Evolutionary conservation across 2,888 invertebrate genomes (phyloP), one percentile per base, ranked within the genome.

Genomic region (Phengaris arion): DNA sequence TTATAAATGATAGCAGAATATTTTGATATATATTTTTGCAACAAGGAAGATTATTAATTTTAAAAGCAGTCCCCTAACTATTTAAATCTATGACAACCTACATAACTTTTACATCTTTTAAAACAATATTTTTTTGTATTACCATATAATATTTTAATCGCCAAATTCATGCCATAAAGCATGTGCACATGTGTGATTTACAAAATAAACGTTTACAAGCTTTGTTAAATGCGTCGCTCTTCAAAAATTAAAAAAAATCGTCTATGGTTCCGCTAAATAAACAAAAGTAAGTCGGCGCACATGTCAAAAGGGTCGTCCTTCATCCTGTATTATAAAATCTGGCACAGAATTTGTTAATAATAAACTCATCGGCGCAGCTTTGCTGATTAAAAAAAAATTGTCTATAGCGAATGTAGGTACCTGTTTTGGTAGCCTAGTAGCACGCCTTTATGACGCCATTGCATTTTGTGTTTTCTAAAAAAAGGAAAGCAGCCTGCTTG

Each of bases 301-400:
- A 91, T 92, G 92, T 87, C 80, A 82, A 83, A 84, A 85, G 85
- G 85, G 84, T 85, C 85, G 87, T 85, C 85, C 86, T 86, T 85
- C 85, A 84, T 84, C 83, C 85, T 85, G 85, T 82, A 86, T 87
- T 88, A 88, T 88, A 89, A 89, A 91, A 91, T 89, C 88, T 86
- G 87, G 86, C 82, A 83, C 82, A 85, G 84, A 89, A 87, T 89
- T 91, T 87, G 88, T 91, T 92, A 92, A 92, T 92, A 92, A 92
- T 92, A 92, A 92, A 91, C 87, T 87, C 88, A 89, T 85, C 87
- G 89, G 86, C 91, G 92, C 92, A 92, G 90, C 92, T 88, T 92
- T 88, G 86, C 83, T 81, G 15, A 51, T 48, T 51, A 84, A 83
- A 55, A 35, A 64, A 70, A 79, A 80, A 77, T 78, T 68, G 75